Evolutionary conservation across 2,797 vertebrate species (phyloP).

Genomic region (Ceyx erithaca): DNA sequence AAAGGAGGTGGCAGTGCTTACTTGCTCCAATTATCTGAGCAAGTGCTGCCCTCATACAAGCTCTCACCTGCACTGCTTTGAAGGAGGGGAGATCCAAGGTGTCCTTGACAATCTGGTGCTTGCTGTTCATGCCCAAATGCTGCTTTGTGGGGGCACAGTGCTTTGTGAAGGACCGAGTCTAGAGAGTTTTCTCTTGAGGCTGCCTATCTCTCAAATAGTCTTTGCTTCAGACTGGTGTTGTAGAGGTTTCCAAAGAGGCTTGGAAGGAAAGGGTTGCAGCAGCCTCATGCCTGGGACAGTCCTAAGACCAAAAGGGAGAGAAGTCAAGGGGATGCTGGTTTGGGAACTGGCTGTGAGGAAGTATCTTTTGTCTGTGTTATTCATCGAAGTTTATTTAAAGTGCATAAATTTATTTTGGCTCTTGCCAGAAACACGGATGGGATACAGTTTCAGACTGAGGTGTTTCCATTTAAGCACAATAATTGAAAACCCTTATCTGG

Average conservation of each 20-base stretch:
- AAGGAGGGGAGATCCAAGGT: background rate
- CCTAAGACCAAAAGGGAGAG: background rate
- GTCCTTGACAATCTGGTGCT: background rate
- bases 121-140: background rate
- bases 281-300: background rate
- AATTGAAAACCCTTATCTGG: background rate
- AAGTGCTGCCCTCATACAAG: background rate
- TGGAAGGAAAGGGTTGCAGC: background rate
- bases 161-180: background rate
- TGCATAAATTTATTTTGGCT: background rate
- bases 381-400: background rate
- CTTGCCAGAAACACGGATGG: background rate
- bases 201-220: background rate
- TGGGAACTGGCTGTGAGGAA: background rate
- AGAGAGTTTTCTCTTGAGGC: background rate
- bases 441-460: background rate
- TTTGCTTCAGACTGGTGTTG: background rate
- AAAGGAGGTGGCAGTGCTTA: background rate
- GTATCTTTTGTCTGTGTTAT: background rate
- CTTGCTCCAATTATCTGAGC: background rate
- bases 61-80: background rate
- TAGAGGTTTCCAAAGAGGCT: background rate
- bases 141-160: background rate
- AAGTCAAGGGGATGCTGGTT: background rate
- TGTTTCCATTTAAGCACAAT: background rate